These are phyloP conservation scores for Desoria tigrina DNA, from an alignment of 2,888 invertebrate species.

Conservation along the genomic window DNA sequence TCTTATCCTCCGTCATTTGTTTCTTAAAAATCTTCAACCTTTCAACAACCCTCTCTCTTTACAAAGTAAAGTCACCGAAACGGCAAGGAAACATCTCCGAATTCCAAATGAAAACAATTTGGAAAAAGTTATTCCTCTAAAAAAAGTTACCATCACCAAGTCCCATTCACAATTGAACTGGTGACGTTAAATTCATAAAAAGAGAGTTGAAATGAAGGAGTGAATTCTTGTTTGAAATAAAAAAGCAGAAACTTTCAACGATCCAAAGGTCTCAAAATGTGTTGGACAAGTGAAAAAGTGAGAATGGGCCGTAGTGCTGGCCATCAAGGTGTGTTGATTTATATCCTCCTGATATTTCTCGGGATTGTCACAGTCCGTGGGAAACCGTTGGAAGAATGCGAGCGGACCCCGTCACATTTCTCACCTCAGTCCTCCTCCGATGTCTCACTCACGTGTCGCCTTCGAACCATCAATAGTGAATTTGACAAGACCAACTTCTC, in stretches of 20 bases:
- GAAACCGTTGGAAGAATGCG: constrained; percentile 48
- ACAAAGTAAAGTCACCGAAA: too few species aligned
- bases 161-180: neutral
- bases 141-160: neutral
- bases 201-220: constrained; percentile 16
- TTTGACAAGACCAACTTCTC: constrained; percentile 84
- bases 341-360: constrained; percentile 26
- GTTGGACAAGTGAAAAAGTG: constrained; percentile 23
- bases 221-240: neutral
- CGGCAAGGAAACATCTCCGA: neutral
- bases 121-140: neutral
- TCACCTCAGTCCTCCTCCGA: constrained; percentile 60
- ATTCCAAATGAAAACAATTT: neutral
- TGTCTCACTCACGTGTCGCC: constrained; percentile 75
- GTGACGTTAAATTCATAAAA: constrained; percentile 18
- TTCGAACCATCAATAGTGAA: constrained; percentile 82
- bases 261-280: constrained; percentile 12
- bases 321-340: constrained; percentile 36
- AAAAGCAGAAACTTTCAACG: neutral
- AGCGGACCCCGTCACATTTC: constrained; percentile 26
- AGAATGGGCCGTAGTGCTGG: constrained; percentile 14
- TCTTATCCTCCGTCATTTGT: constrained; percentile 18
- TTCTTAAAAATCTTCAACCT: neutral
- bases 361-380: constrained; percentile 29
- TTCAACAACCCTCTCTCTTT: neutral